Conservation (phyloP, 1,140 invertebrate species). For the Manduca sexta region DNA sequence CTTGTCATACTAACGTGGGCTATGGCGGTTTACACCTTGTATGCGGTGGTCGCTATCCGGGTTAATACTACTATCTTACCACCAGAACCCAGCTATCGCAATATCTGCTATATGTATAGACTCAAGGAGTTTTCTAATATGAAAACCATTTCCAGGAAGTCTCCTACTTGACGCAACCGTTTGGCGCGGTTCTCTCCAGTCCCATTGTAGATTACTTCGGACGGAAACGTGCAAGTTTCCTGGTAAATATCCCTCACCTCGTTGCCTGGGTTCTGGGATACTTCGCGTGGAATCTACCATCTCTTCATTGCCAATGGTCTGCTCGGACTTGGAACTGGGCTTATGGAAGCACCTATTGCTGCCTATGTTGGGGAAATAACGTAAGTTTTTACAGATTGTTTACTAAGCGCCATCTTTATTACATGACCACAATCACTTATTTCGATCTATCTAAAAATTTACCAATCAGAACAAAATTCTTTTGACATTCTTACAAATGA, state of each 20-base stretch:
- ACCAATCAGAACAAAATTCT: no score
- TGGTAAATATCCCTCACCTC: conserved; percentile 80
- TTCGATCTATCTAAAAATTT: no score
- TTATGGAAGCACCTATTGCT: conserved; percentile 74
- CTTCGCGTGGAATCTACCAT: conserved; percentile 66
- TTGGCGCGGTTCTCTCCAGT: conserved; percentile 80
- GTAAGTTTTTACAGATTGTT: conserved; percentile 36
- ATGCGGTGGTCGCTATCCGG: no score
- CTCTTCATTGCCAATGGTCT: conserved; percentile 56
- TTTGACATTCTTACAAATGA: no score
- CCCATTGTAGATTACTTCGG: conserved; percentile 78
- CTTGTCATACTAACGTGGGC: no score
- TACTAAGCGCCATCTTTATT: no score
- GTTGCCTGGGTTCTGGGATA: conserved; percentile 79
- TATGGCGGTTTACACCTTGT: no score
- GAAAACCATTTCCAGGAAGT: conserved; percentile 74
- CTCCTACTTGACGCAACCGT: conserved; percentile 79
- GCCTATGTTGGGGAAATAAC: conserved; percentile 74
- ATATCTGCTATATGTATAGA: not conserved
- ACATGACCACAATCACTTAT: no score
- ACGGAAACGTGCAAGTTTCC: conserved; percentile 77
- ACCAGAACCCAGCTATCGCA: not conserved
- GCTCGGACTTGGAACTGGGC: conserved; percentile 68
- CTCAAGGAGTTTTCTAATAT: not conserved
- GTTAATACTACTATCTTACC: no score